Evolutionary conservation across 1,140 invertebrate species (phyloP).

Genomic region (Drosophila auraria): DNA sequence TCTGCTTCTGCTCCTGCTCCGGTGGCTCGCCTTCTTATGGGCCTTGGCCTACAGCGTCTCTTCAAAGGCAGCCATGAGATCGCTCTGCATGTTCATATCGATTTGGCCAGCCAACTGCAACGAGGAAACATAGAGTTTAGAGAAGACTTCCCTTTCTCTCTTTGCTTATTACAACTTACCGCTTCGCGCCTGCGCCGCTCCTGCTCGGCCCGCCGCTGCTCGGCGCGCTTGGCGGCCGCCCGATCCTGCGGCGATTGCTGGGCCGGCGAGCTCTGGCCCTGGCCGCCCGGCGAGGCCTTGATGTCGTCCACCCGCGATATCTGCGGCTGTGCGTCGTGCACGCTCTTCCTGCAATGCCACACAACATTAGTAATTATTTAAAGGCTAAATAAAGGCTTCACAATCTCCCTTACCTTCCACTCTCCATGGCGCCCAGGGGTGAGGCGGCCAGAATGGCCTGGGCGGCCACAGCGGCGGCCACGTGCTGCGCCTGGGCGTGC

Average conservation of each 20-base stretch:
- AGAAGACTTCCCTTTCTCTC: background rate
- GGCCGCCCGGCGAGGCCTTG: conserved; percentile 85
- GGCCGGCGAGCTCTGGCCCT: conserved; percentile 86
- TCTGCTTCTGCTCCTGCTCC: background rate
- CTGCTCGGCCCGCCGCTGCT: conserved; percentile 93
- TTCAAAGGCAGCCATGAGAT: conserved; percentile 98
- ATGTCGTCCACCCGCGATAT: conserved; percentile 86
- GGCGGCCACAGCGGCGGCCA: conserved; percentile 70
- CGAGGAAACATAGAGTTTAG: background rate
- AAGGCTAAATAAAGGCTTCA: no score
- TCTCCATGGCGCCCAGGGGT: conserved; percentile 78
- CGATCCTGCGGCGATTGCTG: conserved; percentile 89
- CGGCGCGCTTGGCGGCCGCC: conserved; percentile 90
- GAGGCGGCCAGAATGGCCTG: conserved; percentile 66
- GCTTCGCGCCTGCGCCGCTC: conserved; percentile 95
- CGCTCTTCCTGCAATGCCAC: conserved; percentile 85
- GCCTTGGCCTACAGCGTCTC: conserved; percentile 91
- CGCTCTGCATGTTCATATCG: conserved; percentile 99
- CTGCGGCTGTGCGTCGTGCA: conserved; percentile 78
- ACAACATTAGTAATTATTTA: no score
- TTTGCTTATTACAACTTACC: conserved; percentile 87
- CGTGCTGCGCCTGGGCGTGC: conserved; percentile 55
- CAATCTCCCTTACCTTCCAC: conserved; percentile 65
- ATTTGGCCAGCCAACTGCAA: conserved; percentile 97
- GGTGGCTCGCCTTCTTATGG: conserved; percentile 22